These are phyloP conservation scores for Bradynema listronoti DNA, from an alignment of 1,140 invertebrate genomes.

Conservation along the genomic window DNA sequence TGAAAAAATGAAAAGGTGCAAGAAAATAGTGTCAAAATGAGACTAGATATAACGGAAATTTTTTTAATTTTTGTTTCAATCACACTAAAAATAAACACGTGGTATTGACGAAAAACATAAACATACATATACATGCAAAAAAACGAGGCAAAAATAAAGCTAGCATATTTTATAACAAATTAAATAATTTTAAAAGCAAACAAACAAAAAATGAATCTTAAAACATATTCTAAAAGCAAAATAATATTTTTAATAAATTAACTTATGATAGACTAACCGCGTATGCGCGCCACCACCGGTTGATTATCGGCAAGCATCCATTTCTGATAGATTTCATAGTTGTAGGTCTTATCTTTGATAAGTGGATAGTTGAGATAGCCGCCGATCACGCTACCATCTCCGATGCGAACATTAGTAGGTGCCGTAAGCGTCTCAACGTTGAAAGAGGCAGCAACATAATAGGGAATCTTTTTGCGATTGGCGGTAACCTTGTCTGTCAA, in stretches of 20 bases:
- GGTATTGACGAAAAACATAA: too few relatives aligned
- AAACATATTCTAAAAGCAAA: not conserved
- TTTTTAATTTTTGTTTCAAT: too few relatives aligned
- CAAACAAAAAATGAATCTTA: too few relatives aligned
- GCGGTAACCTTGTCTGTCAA: constrained; percentile 58
- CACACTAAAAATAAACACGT: too few relatives aligned
- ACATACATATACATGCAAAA: too few relatives aligned
- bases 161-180: too few relatives aligned
- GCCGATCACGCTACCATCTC: constrained; percentile 53
- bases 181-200: too few relatives aligned
- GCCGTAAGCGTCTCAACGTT: constrained; percentile 43
- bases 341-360: constrained; percentile 56
- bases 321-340: constrained; percentile 56
- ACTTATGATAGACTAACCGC: constrained; percentile 37
- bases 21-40: too few relatives aligned
- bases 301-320: constrained; percentile 48
- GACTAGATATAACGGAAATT: too few relatives aligned
- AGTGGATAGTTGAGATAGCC: constrained; percentile 57
- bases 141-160: too few relatives aligned
- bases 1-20: too few relatives aligned
- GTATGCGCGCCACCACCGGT: constrained; percentile 45
- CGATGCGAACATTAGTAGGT: constrained; percentile 42
- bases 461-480: constrained; percentile 47
- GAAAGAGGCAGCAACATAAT: constrained; percentile 56
- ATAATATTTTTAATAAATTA: not conserved